phyloP scores from a whole-genome alignment of 1,140 invertebrate species.

The Temnothorax longispinosus region DNA sequence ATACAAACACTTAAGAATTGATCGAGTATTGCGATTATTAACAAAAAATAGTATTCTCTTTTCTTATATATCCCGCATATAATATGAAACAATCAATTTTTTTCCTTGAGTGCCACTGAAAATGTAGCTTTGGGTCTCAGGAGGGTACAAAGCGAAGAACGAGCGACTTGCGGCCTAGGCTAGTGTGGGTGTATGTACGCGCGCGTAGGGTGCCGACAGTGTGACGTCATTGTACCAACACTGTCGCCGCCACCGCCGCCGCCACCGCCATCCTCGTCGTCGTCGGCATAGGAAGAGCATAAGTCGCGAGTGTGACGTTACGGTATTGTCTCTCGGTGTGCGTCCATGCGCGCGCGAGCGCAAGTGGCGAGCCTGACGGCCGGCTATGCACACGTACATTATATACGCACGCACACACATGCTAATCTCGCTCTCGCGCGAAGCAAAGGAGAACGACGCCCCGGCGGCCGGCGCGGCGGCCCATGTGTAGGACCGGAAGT shows the following conservation, averaged over 20 bases:
- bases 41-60: background rate
- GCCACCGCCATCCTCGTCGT: background rate
- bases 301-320: conserved; percentile 66
- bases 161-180: background rate
- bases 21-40: background rate
- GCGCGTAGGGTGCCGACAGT: conserved; percentile 61
- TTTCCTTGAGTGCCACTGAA: background rate
- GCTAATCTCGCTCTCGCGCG: conserved; percentile 51
- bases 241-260: conserved; percentile 12
- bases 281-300: conserved; percentile 25
- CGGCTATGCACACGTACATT: background rate
- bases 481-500: conserved; percentile 86
- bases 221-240: conserved; percentile 63
- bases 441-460: conserved; percentile 75
- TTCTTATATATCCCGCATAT: background rate
- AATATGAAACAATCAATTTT: background rate
- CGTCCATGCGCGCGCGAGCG: background rate
- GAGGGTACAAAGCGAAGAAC: background rate
- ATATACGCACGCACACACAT: background rate
- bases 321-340: conserved; percentile 53
- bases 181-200: conserved; percentile 40
- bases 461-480: conserved; percentile 71
- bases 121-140: background rate
- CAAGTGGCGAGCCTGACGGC: background rate
- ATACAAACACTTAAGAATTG: background rate